These are phyloP conservation scores for Liopterus haemorrhoidalis DNA, from an alignment of 2,888 invertebrate species.

Conservation along the genomic window DNA sequence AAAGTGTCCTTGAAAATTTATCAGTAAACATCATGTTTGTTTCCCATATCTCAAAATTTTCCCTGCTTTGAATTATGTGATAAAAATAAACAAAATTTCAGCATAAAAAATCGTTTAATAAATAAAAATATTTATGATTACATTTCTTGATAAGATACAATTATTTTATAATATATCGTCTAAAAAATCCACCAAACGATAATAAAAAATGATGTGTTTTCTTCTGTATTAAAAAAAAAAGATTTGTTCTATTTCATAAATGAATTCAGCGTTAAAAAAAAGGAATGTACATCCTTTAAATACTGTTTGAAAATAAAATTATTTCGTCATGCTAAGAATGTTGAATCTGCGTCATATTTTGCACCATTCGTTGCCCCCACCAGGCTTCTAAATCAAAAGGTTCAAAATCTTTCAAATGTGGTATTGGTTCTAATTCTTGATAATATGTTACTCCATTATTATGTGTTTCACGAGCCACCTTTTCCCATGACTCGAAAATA, in stretches of 20 bases:
- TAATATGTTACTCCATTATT: slow-evolving; percentile 53
- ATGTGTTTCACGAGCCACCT: slow-evolving; percentile 47
- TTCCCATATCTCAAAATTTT: too few species aligned
- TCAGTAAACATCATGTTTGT: too few species aligned
- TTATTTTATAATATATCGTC: too few species aligned
- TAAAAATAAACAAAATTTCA: too few species aligned
- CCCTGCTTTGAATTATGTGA: too few species aligned
- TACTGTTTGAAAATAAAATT: slow-evolving; percentile 11
- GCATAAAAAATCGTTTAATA: too few species aligned
- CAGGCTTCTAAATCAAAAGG: slow-evolving; percentile 73
- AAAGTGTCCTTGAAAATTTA: too few species aligned
- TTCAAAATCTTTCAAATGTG: slow-evolving; percentile 62
- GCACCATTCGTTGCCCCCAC: slow-evolving; percentile 66
- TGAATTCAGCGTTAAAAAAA: neutral
- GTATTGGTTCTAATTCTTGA: slow-evolving; percentile 54
- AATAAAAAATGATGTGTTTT: neutral
- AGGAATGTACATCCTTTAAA: too few species aligned
- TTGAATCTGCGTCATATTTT: slow-evolving; percentile 57
- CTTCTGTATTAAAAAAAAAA: neutral
- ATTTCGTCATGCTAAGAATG: slow-evolving; percentile 38
- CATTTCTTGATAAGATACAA: too few species aligned
- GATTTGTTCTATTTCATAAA: neutral
- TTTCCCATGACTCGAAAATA: slow-evolving; percentile 71
- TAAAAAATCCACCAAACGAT: too few species aligned
- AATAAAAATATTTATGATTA: too few species aligned